Evolutionary conservation across 2,888 invertebrate genomes (phyloP).

Genomic region (Noctua comes): DNA sequence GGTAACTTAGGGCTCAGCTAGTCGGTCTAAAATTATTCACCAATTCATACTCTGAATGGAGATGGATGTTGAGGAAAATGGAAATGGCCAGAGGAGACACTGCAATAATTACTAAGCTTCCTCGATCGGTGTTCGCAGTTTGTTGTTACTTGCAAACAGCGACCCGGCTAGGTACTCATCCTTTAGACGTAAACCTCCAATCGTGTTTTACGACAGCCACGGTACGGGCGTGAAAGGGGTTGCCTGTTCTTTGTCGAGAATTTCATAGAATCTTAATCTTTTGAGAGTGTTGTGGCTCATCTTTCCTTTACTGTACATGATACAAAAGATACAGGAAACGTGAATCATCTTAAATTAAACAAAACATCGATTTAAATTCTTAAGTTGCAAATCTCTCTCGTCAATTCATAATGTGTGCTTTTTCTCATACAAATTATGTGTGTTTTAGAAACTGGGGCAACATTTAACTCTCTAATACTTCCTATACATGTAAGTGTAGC

Average conservation of each 20-base stretch:
- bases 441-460: slow-evolving; percentile 14
- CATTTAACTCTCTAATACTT: slow-evolving; percentile 29
- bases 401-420: neutral
- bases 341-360: slow-evolving; percentile 21
- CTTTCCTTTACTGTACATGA: slow-evolving; percentile 11
- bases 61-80: slow-evolving; percentile 2
- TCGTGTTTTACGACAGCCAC: slow-evolving; percentile 50
- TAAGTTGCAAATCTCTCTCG: neutral
- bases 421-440: neutral
- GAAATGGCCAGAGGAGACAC: neutral
- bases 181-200: slow-evolving; percentile 32
- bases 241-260: slow-evolving; percentile 35
- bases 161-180: slow-evolving; percentile 14
- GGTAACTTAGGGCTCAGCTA: neutral
- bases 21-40: neutral
- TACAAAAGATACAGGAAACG: slow-evolving; percentile 25
- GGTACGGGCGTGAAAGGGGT: slow-evolving; percentile 28
- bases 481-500: neutral
- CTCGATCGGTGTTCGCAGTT: slow-evolving; percentile 13
- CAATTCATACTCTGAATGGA: neutral
- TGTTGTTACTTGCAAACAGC: slow-evolving; percentile 42
- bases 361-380: slow-evolving; percentile 6
- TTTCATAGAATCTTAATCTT: slow-evolving; percentile 54
- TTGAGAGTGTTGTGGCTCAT: slow-evolving; percentile 40
- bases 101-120: slow-evolving; percentile 8